Percentiles rank a stretch among this genome's conserved stretches.
These are phyloP conservation scores for Geococcyx californianus DNA, from an alignment of 2,113 vertebrate genomes.

Conservation along the genomic window DNA sequence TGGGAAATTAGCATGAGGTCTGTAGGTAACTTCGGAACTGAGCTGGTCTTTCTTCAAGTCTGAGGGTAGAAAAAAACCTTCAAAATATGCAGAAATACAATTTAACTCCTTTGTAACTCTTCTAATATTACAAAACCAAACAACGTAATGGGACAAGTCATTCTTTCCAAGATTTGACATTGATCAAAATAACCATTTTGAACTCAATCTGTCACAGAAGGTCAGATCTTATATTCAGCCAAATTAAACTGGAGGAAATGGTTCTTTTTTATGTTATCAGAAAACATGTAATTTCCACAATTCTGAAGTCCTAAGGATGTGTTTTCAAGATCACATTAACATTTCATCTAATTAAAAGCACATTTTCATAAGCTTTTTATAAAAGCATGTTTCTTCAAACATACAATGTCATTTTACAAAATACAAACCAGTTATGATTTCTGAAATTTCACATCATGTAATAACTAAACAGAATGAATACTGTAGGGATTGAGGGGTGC, in stretches of 20 bases:
- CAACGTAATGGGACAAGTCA: background rate
- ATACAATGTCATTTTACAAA: background rate
- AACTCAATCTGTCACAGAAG: background rate
- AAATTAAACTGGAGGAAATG: background rate
- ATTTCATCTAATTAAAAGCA: background rate
- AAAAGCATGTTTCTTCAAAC: background rate
- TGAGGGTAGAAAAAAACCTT: background rate
- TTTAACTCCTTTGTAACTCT: background rate
- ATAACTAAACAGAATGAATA: background rate
- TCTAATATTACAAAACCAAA: background rate
- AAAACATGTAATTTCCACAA: background rate
- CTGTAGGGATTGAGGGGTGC: background rate
- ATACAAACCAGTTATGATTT: background rate
- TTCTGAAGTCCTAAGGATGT: background rate
- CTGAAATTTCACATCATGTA: background rate
- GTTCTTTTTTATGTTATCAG: background rate
- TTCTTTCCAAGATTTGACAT: background rate
- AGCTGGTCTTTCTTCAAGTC: slow-evolving; percentile 65
- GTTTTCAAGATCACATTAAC: background rate
- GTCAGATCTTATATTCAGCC: background rate
- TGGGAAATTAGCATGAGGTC: slow-evolving; percentile 50
- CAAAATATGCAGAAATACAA: background rate
- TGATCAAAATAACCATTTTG: background rate
- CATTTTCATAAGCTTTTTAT: background rate
- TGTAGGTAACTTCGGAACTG: slow-evolving; percentile 63